Evolutionary conservation across 2,797 vertebrate species (phyloP).

Genomic region (Gadopsis marmoratus): DNA sequence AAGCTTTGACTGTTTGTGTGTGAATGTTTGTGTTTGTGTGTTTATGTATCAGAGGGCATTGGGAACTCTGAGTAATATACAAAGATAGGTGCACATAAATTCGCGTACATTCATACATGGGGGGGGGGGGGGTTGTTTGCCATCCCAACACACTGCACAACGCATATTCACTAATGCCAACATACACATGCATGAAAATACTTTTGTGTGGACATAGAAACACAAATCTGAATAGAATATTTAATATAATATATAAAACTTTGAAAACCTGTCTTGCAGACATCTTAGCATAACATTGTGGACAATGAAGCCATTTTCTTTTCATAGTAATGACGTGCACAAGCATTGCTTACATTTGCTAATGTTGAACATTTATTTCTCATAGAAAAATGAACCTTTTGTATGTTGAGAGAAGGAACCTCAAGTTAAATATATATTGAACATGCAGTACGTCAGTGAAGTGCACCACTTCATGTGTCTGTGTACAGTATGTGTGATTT

Average conservation of each 20-base stretch:
- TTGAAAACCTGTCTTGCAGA: not conserved
- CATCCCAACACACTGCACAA: slow-evolving; percentile 7
- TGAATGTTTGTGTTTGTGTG: slow-evolving; percentile 63
- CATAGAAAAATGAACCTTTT: not conserved
- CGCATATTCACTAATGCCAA: slow-evolving; percentile 21
- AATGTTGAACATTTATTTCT: not conserved
- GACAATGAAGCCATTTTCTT: slow-evolving; percentile 4
- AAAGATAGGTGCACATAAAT: slow-evolving; percentile 53
- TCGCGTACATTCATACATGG: slow-evolving; percentile 18
- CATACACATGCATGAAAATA: slow-evolving; percentile 16
- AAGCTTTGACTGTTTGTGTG: slow-evolving; percentile 89
- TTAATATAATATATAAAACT: not conserved
- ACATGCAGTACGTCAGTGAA: slow-evolving; percentile 6
- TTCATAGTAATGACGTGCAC: not conserved
- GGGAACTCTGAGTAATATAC: slow-evolving; percentile 54
- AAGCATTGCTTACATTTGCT: not conserved
- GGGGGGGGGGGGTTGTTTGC: slow-evolving; percentile 27
- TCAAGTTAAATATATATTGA: not conserved
- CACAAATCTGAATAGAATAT: not conserved
- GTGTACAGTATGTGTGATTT: slow-evolving; percentile 16
- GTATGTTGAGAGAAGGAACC: not conserved
- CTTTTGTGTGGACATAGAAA: not conserved
- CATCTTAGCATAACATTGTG: not conserved
- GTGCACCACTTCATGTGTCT: slow-evolving; percentile 9
- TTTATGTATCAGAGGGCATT: slow-evolving; percentile 61